Percentiles rank a stretch among this genome's conserved stretches.
These are phyloP conservation scores for Shargacucullia verbasci DNA, from an alignment of 2,888 invertebrate genomes.

Conservation along the genomic window DNA sequence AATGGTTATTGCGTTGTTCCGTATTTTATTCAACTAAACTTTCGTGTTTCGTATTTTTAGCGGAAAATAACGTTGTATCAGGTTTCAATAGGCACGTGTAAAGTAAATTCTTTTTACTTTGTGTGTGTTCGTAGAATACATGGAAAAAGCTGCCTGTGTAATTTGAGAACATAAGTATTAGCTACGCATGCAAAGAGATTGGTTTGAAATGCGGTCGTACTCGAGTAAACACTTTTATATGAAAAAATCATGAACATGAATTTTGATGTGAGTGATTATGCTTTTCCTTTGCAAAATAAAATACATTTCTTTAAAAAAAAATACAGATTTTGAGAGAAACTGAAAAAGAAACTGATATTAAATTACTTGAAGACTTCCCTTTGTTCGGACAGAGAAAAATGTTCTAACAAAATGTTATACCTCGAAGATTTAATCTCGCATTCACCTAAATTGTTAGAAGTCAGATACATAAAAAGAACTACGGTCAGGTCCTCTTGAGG, in stretches of 20 bases:
- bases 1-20: neutral
- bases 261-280: no score
- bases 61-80: conserved; percentile 21
- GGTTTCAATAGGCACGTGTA: conserved; percentile 15
- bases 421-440: conserved; percentile 7
- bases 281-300: neutral
- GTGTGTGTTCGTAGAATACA: conserved; percentile 7
- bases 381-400: neutral
- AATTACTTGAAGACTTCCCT: neutral
- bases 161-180: conserved; percentile 4
- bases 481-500: conserved; percentile 53
- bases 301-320: neutral
- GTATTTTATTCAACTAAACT: neutral
- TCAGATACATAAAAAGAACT: conserved; percentile 41
- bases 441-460: conserved; percentile 21
- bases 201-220: neutral
- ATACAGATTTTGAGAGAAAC: neutral
- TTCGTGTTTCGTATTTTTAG: conserved; percentile 6
- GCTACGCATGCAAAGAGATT: neutral
- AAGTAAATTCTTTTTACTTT: conserved; percentile 5
- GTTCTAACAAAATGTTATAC: neutral
- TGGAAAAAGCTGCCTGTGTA: conserved; percentile 12
- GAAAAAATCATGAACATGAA: no score
- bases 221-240: no score
- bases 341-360: neutral